Evolutionary conservation across 2,797 vertebrate genomes (phyloP).

Genomic region (Sebastes vulpes): DNA sequence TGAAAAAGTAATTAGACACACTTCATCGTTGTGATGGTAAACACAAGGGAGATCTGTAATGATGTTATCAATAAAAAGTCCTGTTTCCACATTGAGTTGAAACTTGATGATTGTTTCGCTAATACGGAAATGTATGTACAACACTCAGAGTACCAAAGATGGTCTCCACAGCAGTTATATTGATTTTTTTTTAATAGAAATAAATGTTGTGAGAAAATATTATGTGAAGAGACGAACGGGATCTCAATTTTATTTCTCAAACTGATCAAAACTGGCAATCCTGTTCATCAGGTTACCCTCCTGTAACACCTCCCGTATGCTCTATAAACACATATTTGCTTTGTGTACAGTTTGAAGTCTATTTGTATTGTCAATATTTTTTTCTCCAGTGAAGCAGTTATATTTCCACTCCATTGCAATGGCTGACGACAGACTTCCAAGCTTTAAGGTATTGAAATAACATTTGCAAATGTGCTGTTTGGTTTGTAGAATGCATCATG

Average conservation of each 20-base stretch:
- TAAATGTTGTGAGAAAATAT: neutral
- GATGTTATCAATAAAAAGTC: neutral
- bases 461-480: neutral
- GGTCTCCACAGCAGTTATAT: neutral
- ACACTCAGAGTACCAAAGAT: neutral
- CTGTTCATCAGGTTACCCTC: neutral
- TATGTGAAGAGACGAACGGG: neutral
- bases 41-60: neutral
- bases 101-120: neutral
- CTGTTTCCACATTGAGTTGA: neutral
- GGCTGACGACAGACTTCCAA: conserved; percentile 34
- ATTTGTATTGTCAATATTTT: neutral
- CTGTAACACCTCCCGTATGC: neutral
- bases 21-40: neutral
- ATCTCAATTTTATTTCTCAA: neutral
- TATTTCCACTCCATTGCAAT: neutral
- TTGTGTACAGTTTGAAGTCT: neutral
- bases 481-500: neutral
- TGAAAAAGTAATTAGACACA: no score
- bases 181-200: neutral
- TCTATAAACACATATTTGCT: neutral
- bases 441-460: conserved; percentile 77
- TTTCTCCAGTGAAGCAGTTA: conserved; percentile 27
- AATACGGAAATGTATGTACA: neutral
- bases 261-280: neutral